Base-by-base conservation (phyloP, 2,797 vertebrate species). In the Hapalemur alaotrensis region DNA sequence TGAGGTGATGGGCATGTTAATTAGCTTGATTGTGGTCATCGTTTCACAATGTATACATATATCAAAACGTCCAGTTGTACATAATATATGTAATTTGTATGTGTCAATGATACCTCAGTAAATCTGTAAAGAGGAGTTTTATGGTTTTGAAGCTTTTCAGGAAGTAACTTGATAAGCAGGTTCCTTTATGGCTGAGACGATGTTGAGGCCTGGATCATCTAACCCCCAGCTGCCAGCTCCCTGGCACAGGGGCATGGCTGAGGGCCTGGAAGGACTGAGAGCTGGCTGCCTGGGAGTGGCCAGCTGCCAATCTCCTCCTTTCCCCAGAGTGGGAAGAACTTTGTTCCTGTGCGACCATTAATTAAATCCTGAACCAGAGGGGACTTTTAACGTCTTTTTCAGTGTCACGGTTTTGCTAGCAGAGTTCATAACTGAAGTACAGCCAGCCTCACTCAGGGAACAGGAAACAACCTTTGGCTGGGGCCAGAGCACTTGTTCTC, bases 391-490 rank as follows among this genome's bases (percentile, higher is more conserved):
- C 0, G 0, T 95, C 96, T 97, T 98, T 97, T 96, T 97, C 95
- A 97, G 95, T 30, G 92, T 97, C 97, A 97, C 95, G 25, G 92
- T 95, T 83, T 72, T 54, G 32, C 43, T 94, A 93, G 94, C 96
- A 80, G 92, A 81, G 95, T 95, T 98, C 92, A 86, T 93, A 73
- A 83, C 73, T 98, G 94, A 82, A 94, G 97, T 88, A 94, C 97
- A 96, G 95, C 97, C 98, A 98, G 97, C 90, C 94, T 95, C 82
- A 32, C 89, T 93, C 95, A 73, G 67, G 93, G 94, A 92, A 98
- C 97, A 96, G 98, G 97, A 98, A 98, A 85, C 80, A 65, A 93
- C 97, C 98, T 97, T 97, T 98, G 97, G 79, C 90, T 94, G 93
- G 93, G 93, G 97, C 98, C 83, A 93, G 91, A 89, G 93, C 95